Base-by-base conservation (phyloP, 2,797 vertebrate genomes). In the Catharus ustulatus region DNA sequence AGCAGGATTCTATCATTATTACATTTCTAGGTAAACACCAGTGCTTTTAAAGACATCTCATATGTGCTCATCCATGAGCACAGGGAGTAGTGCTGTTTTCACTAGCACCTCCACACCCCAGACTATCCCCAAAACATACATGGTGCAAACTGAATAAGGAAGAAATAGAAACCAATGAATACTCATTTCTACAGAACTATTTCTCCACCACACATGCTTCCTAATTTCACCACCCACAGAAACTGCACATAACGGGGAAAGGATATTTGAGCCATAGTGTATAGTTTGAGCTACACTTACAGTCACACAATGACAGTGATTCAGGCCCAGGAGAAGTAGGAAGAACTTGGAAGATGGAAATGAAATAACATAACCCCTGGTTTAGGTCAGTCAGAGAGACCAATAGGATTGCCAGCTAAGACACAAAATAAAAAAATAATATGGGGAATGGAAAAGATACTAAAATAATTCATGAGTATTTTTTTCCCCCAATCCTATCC, bases 401-500 rank as follows among this genome's bases (percentile, higher is more conserved):
- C 22, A 72, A 64, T 1, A 48, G 71, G 7, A 22, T 12, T 62
- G 16, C 5, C 45, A 81, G 10, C 4, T 63, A 81, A 78, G 27
- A 78, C 17, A 49, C 27, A 74, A 87, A 57, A 61, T 1, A 34
- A 7, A 27, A 63, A 48, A 67, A 62, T 13, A 69, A 55, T 40
- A 3, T 11, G 8, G 8, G 7, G 23, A 72, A 87, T 8, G 4
- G 19, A 69, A 26, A 75, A 0, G 0, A 78, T 16, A 34, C 9
- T 62, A 57, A 73, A 74, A 59, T n/a, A 82, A 83, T 32, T 45
- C 0, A 52, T 9, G 6, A 54, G 6, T 4, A 15, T 11, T 76
- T 52, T 82, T 29, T 57, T 34, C 2, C 20, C 34, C 7, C 24
- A 78, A 5, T 66, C 29, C 27, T 34, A 49, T 24, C 17, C 6